Evolutionary conservation across 2,113 vertebrate species (phyloP).

Genomic region (Sinocyclocheilus anshuiensis): DNA sequence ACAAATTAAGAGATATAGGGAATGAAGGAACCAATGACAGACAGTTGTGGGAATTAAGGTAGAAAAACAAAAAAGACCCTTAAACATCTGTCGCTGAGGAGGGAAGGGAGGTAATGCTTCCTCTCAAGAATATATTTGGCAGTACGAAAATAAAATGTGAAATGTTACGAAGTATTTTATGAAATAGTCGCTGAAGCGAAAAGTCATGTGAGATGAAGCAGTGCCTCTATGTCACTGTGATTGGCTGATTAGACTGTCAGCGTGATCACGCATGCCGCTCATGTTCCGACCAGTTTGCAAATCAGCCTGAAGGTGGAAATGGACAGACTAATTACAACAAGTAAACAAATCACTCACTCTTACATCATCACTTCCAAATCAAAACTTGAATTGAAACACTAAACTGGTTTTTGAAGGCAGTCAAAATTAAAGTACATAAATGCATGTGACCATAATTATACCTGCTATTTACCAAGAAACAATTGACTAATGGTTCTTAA

Average conservation of each 20-base stretch:
- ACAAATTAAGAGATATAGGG: slow-evolving; percentile 53
- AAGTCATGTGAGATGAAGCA: neutral
- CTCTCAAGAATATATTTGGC: neutral
- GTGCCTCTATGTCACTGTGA: slow-evolving; percentile 1
- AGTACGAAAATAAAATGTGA: neutral
- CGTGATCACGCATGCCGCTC: neutral
- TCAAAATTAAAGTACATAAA: neutral
- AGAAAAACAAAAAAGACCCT: neutral
- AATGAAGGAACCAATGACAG: slow-evolving; percentile 1
- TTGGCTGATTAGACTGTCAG: neutral
- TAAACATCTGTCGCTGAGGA: neutral
- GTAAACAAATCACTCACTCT: neutral
- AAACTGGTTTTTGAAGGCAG: neutral
- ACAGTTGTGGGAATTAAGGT: neutral
- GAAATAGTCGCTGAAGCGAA: neutral
- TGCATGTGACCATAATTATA: neutral
- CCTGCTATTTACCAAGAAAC: neutral
- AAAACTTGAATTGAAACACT: neutral
- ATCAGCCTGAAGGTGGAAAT: neutral
- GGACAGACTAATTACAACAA: neutral
- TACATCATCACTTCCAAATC: neutral
- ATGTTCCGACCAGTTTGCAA: neutral
- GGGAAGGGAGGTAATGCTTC: neutral
- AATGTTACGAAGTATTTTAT: neutral
- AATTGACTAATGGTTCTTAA: neutral